A percentile compares a stretch with the other conserved stretches of the same genome.
Conservation (phyloP, 2,797 vertebrate species). For the Sebastes vulpes region DNA sequence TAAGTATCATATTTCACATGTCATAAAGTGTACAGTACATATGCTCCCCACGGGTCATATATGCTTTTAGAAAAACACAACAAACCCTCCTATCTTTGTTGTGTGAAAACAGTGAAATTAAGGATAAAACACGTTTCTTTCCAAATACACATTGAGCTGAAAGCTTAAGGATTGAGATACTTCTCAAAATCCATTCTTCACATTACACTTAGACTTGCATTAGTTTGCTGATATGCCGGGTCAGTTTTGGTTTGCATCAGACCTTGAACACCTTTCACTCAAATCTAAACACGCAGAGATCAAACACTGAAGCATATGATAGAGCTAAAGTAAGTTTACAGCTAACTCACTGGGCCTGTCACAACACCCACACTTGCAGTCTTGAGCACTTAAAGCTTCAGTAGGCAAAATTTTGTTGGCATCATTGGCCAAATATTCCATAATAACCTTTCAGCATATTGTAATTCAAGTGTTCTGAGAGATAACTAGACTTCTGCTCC, state of each 20-base stretch:
- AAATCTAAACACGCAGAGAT: neutral
- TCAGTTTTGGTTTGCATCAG: neutral
- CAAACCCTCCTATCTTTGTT: neutral
- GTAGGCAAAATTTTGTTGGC: too few species aligned
- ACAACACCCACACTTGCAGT: neutral
- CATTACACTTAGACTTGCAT: neutral
- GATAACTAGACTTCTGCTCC: too few species aligned
- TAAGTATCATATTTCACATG: conserved; percentile 33
- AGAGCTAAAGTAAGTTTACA: neutral
- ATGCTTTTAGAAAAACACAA: neutral
- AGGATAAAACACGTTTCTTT: neutral
- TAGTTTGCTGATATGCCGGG: neutral
- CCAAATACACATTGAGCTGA: neutral
- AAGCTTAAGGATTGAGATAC: neutral
- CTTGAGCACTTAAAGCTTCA: neutral
- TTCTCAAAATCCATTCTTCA: neutral
- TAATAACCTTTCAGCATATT: too few species aligned
- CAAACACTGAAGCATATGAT: neutral
- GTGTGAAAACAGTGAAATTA: conserved; percentile 2
- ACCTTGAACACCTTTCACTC: neutral
- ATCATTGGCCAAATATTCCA: too few species aligned
- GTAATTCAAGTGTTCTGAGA: too few species aligned
- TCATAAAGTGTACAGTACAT: conserved; percentile 36
- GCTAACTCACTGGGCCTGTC: neutral
- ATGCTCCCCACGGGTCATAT: conserved; percentile 7